Evolutionary conservation across 2,888 invertebrate genomes (phyloP), one percentile per base, ranked within the genome.

Genomic region (Drosophila hamatofila): DNA sequence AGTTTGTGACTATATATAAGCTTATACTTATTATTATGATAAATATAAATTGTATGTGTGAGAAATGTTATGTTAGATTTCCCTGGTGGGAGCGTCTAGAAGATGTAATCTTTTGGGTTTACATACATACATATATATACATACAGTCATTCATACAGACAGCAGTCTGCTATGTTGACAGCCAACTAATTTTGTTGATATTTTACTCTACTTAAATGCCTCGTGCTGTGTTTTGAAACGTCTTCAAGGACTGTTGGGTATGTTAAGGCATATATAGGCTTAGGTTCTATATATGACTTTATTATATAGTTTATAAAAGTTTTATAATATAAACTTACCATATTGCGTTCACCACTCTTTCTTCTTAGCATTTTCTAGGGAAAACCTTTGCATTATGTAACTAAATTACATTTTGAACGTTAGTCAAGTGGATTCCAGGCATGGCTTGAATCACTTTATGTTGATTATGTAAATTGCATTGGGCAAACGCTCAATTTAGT

Each of bases 401-500:
- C 6, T 30, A 11, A 25, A n/a, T 9, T 2, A 1, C 16, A 25
- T 23, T 46, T 46, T 0, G 25, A 46, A 27, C 16, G 1, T n/a
- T 9, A n/a, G 46, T 25, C 46, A 2, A 16, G 9, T 25, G 8
- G 25, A 8, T 46, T 25, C 16, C 2, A 0, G 1, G 5, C 46
- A n/a, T 0, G 1, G 46, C 48, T 18, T 27, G 18, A 18, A 49
- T 49, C 30, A 18, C n/a, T 27, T 49, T 12, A 30, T 49, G 27
- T 49, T 49, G 48, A 49, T 49, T 49, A 49, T 49, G 48, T 30
- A 49, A 49, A 49, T 49, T 49, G 25, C 25, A 0, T 25, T 30
- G 12, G 27, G 27, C 30, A 18, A 27, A 49, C 48, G 30, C 11
- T 49, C 48, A 49, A 49, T 30, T 49, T 18, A 12, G 48, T 49